Conservation (phyloP, 2,113 vertebrate genomes). For the Oncorhynchus tshawytscha region DNA sequence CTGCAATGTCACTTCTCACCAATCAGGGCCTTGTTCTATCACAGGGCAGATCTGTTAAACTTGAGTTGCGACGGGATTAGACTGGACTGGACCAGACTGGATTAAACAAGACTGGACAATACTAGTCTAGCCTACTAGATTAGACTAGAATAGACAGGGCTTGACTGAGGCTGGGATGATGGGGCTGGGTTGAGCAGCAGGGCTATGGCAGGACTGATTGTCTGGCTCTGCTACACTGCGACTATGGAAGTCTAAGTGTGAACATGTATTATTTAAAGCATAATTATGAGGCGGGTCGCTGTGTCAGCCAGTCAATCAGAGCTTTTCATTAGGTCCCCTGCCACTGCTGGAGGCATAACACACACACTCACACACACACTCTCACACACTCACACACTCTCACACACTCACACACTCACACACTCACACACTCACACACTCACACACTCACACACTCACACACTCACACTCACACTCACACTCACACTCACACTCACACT, state of each 20-base stretch:
- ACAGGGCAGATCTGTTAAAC: background rate
- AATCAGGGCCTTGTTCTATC: constrained; percentile 7
- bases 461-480: no score
- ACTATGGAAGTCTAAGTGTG: constrained; percentile 56
- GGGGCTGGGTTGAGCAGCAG: background rate
- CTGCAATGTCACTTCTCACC: constrained; percentile 34
- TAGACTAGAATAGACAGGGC: background rate
- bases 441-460: no score
- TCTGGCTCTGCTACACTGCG: constrained; percentile 11
- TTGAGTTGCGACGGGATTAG: background rate
- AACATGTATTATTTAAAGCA: constrained; percentile 76
- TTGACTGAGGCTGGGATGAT: no score
- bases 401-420: no score
- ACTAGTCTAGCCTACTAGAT: constrained; percentile 26
- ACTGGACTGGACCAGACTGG: background rate
- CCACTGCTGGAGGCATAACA: constrained; percentile 56
- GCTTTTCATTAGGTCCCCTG: constrained; percentile 74
- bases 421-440: no score
- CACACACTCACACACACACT: constrained; percentile 27
- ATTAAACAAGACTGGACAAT: background rate
- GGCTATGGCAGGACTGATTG: background rate
- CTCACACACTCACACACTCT: background rate
- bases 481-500: no score
- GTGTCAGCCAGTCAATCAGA: constrained; percentile 74
- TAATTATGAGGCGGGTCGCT: constrained; percentile 71